Base-by-base conservation (phyloP, 2,888 invertebrate species). In the Amiota minor region DNA sequence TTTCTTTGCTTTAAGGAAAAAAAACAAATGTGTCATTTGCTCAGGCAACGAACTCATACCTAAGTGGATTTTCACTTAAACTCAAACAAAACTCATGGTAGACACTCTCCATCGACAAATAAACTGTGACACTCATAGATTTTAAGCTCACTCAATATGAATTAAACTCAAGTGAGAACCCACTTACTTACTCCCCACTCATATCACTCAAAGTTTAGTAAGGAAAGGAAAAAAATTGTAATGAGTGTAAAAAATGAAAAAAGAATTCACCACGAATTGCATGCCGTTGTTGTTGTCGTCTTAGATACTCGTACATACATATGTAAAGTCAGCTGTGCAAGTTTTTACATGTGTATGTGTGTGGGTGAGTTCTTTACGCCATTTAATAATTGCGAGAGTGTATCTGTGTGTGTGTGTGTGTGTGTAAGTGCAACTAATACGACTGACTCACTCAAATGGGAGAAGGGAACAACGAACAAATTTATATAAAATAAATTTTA, bases 331-430 rank as follows among this genome's bases (percentile, higher is more conserved):
- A 35, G 35, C 35, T 35, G 35, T 35, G 35, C 35, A 35, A 35
- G 35, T 35, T 35, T 35, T 1, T 35, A 65, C 73, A 49, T 64
- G 59, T 35, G 46, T 59, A 59, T 35, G 35, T 14, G 50, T 59
- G 23, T 59, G 23, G 20, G 16, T 16, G 35, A 35, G 23, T 65
- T 70, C 46, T 56, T 70, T 45, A 72, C 62, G 67, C 45, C 35
- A 35, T 35, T 35, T 35, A 35, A 35, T 35, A 47, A 11, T 4
- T 20, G 59, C 59, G 18, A 16, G 8, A 16, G 64, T 64, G 35
- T 53, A n/a, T n/a, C n/a, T n/a, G 46, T 55, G 12, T 61, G 61
- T 72, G 45, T 69, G 76, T 70, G 73, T 73, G 76, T 76, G 70
- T 71, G 70, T 76, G 62, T 68, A 53, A 74, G 10, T 72, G 14